Conservation (phyloP, 1,140 invertebrate genomes). For the Pseudobourletiella spinata region DNA sequence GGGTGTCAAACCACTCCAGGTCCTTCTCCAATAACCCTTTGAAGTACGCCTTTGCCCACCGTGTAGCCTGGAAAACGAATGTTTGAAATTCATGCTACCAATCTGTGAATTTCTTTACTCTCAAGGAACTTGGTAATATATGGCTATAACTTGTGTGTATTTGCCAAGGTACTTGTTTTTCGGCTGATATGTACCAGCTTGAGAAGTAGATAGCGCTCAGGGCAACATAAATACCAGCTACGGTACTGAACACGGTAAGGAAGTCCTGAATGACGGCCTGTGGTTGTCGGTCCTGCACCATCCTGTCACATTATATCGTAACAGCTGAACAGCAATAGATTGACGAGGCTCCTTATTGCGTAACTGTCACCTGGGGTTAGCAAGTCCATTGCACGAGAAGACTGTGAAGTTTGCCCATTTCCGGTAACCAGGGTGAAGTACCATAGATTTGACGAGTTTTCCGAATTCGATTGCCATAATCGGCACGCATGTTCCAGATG, state of each 20-base stretch:
- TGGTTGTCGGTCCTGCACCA: background rate
- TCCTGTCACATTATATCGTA: background rate
- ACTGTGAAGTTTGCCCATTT: background rate
- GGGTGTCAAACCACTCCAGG: background rate
- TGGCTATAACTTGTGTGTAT: background rate
- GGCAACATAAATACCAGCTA: background rate
- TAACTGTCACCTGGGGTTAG: background rate
- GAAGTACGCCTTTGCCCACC: background rate
- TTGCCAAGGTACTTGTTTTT: background rate
- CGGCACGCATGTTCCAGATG: background rate
- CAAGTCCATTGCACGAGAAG: background rate
- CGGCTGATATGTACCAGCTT: background rate
- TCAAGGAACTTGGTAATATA: background rate
- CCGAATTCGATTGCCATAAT: background rate
- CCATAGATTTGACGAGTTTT: background rate
- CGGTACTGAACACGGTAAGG: background rate
- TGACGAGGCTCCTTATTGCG: background rate
- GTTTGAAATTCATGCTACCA: too few relatives aligned
- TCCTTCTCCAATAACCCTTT: background rate
- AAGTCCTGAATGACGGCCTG: background rate
- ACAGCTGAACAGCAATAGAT: background rate
- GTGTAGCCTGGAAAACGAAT: too few relatives aligned
- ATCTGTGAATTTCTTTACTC: background rate
- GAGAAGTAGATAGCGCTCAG: background rate
- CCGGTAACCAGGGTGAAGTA: background rate